Percentiles rank a stretch among this genome's conserved stretches.
These are phyloP conservation scores for Idaea dimidiata DNA, from an alignment of 2,888 invertebrate genomes.

Conservation along the genomic window DNA sequence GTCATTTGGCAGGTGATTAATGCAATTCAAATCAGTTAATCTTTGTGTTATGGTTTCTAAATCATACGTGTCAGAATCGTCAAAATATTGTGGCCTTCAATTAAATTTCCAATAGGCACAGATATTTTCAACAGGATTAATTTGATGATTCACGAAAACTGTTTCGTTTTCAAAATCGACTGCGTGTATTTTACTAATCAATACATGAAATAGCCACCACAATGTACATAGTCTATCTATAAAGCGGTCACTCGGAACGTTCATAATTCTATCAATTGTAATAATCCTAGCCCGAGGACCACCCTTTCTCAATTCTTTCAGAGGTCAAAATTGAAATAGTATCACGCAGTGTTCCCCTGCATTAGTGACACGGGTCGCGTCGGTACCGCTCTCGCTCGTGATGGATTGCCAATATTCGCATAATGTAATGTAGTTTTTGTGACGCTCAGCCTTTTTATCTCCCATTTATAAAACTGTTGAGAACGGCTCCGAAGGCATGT, in stretches of 20 bases:
- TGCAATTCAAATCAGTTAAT: too few species aligned
- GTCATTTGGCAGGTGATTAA: too few species aligned
- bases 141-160: background rate
- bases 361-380: conserved; percentile 3
- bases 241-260: background rate
- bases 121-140: background rate
- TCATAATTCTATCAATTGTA: background rate
- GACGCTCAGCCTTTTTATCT: background rate
- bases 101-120: background rate
- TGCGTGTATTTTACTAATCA: background rate
- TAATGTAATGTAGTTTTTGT: conserved; percentile 5
- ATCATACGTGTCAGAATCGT: too few species aligned
- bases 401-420: conserved; percentile 4
- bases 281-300: background rate
- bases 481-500: background rate
- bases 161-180: background rate
- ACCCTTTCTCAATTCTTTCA: background rate
- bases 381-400: background rate
- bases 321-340: conserved; percentile 5
- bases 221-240: background rate
- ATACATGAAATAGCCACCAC: too few species aligned
- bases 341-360: background rate
- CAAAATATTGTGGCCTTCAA: too few species aligned
- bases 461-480: background rate
- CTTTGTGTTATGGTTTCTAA: too few species aligned